Evolutionary conservation across 2,888 invertebrate genomes (phyloP), one percentile per base, ranked within the genome.

Genomic region (Apodemia hepburni): DNA sequence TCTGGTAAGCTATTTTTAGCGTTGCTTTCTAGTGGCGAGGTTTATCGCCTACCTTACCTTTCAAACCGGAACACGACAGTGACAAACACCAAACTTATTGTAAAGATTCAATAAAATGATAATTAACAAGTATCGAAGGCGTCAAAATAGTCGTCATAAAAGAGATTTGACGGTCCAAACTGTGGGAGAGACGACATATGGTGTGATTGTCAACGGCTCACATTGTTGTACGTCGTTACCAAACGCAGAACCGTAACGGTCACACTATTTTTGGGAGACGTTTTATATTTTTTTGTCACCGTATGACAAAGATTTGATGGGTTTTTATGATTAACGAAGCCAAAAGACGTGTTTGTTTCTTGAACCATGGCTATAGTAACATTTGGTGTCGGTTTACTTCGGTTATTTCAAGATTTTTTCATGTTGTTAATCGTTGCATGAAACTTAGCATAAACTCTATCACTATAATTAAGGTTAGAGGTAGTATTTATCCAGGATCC

Each of bases 151-250:
- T 47, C 17, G 45, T 47, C 45, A 47, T 47, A 47, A 47, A 57
- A 54, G 29, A 57, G 9, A 22, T 15, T 22, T 15, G 49, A 35
- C 61, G 35, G 47, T 18, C 45, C 15, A 59, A 61, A 51, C 69
- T 67, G 77, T 79, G 81, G 80, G 80, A 80, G 81, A 73, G 74
- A 71, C 69, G 71, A 75, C 81, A 80, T 80, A 75, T 82, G 82
- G 74, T 70, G 60, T 62, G 61, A 65, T 67, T 66, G 65, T 68
- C 65, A 68, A 66, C 63, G 64, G 64, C 66, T 54, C 65, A 60
- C 45, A 17, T 47, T 47, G 45, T 57, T 27, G 15, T 57, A 62
- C 75, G 74, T 73, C 74, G 71, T 74, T 75, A 73, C 72, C 71
- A 69, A 66, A 67, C 69, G 66, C 69, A 70, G 62, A 74, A 73